phyloP scores from a whole-genome alignment of 1,140 invertebrate species.

The Solenopsis invicta region DNA sequence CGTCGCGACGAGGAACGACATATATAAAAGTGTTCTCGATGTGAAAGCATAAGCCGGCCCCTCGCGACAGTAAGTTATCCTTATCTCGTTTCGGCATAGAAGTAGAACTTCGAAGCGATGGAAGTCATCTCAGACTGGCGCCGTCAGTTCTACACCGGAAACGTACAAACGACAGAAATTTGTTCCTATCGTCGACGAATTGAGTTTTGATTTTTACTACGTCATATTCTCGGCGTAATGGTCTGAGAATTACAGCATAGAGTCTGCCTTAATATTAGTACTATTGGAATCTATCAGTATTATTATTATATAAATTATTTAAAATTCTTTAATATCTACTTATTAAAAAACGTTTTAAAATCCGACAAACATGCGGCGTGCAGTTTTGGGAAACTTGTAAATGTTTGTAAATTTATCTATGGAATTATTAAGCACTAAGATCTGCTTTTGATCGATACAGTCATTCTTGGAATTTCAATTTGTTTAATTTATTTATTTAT shows the following conservation, averaged over 20 bases:
- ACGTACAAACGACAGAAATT: conserved; percentile 20
- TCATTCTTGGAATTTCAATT: too few relatives aligned
- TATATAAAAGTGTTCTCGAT: conserved; percentile 77
- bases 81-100: conserved; percentile 74
- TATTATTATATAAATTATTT: background rate
- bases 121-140: conserved; percentile 70
- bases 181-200: background rate
- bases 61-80: conserved; percentile 74
- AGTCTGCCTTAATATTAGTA: background rate
- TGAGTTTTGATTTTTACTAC: conserved; percentile 41
- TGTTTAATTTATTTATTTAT: background rate
- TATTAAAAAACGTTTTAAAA: too few relatives aligned
- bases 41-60: conserved; percentile 65
- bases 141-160: conserved; percentile 59
- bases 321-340: too few relatives aligned
- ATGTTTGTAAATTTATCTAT: too few relatives aligned
- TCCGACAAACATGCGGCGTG: too few relatives aligned
- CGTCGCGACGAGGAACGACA: conserved; percentile 72
- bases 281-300: background rate
- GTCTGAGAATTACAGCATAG: background rate
- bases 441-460: too few relatives aligned
- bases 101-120: conserved; percentile 56
- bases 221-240: conserved; percentile 7
- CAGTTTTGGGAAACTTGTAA: too few relatives aligned
- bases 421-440: too few relatives aligned